phyloP scores from a whole-genome alignment of 2,113 vertebrate species.

The Tachycineta bicolor region DNA sequence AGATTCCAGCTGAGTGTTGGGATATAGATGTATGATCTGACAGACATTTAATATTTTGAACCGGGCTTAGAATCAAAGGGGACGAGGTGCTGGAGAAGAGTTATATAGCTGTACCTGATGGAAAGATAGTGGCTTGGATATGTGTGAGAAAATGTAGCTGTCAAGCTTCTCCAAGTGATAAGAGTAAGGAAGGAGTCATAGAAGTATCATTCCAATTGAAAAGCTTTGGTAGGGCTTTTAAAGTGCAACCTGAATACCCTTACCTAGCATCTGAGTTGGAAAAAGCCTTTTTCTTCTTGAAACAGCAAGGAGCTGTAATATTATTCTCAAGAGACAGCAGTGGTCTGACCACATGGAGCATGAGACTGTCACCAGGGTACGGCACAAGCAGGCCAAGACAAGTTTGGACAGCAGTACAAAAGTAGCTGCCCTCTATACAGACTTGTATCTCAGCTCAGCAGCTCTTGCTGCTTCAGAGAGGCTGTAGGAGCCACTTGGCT shows the following conservation, averaged over 20 bases:
- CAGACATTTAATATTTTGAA: no score
- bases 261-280: not conserved
- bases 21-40: no score
- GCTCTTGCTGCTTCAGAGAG: not conserved
- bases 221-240: not conserved
- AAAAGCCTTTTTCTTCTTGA: not conserved
- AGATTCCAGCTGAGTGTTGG: no score
- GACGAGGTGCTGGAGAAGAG: no score
- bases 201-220: not conserved
- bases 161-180: no score
- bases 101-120: no score
- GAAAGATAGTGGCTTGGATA: no score
- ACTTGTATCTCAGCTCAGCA: not conserved
- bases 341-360: not conserved
- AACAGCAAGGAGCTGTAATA: not conserved
- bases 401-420: not conserved
- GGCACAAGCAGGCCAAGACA: not conserved
- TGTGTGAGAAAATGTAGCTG: no score
- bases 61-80: no score
- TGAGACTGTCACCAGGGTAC: not conserved
- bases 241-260: not conserved
- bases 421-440: not conserved
- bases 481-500: not conserved
- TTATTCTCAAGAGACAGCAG: not conserved
- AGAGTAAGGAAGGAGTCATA: not conserved